These are phyloP conservation scores for Parauchenoglanis punctatus DNA, from an alignment of 2,797 vertebrate genomes.

Conservation along the genomic window DNA sequence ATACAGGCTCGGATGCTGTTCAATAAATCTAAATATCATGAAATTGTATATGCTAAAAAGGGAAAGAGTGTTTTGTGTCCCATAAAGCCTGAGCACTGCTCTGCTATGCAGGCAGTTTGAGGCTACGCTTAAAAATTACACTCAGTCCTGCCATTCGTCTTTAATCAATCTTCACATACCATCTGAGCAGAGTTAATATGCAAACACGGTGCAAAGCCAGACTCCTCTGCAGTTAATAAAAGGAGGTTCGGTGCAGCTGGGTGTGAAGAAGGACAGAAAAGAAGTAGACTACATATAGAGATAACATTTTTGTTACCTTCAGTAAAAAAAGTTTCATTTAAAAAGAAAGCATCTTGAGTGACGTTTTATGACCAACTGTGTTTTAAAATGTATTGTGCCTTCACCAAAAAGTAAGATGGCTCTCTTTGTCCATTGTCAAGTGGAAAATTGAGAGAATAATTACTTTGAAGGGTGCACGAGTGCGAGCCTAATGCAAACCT, in stretches of 20 bases:
- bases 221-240: not conserved
- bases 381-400: conserved; percentile 12
- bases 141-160: not conserved
- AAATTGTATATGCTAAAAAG: conserved; percentile 78
- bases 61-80: conserved; percentile 82
- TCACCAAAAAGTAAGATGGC: conserved; percentile 42
- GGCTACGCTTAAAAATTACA: not conserved
- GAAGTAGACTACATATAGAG: not conserved
- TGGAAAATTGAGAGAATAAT: conserved; percentile 32
- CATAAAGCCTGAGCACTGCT: conserved; percentile 80
- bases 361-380: too few relatives aligned
- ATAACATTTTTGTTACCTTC: not conserved
- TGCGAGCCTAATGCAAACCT: conserved; percentile 24
- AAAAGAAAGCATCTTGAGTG: not conserved
- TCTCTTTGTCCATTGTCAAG: conserved; percentile 30
- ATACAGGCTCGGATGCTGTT: conserved; percentile 73
- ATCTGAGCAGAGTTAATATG: not conserved
- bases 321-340: too few relatives aligned
- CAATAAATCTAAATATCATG: conserved; percentile 82
- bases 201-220: conserved; percentile 58
- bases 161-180: not conserved
- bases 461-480: conserved; percentile 30
- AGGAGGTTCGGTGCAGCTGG: not conserved
- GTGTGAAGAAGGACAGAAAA: not conserved
- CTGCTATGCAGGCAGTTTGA: not conserved